These are phyloP conservation scores for Sturmia bella DNA, from an alignment of 2,888 invertebrate genomes.

Conservation along the genomic window DNA sequence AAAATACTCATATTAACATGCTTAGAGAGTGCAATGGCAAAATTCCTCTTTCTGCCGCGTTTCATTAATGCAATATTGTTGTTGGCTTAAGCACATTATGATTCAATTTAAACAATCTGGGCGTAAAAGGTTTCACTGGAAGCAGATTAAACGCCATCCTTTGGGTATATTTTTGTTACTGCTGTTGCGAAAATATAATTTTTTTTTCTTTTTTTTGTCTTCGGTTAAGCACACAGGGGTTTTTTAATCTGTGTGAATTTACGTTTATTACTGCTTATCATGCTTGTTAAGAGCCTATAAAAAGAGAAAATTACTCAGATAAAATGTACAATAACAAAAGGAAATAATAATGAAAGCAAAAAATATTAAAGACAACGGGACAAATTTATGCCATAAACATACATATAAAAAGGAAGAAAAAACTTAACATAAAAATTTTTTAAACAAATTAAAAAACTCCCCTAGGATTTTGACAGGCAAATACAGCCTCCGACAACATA, in stretches of 20 bases:
- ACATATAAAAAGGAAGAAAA: conserved; percentile 32
- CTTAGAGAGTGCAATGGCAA: conserved; percentile 8
- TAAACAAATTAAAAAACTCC: conserved; percentile 66
- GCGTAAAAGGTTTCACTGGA: conserved; percentile 43
- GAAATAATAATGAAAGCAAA: conserved; percentile 15
- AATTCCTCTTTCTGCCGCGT: not conserved
- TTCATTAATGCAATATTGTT: conserved; percentile 49
- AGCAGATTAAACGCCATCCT: conserved; percentile 64
- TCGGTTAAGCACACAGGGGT: conserved; percentile 19
- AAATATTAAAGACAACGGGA: conserved; percentile 48
- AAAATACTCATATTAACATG: conserved; percentile 41
- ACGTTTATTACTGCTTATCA: conserved; percentile 70
- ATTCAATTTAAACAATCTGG: conserved; percentile 63
- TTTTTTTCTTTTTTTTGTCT: not conserved
- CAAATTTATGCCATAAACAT: conserved; percentile 58
- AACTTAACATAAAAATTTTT: conserved; percentile 56
- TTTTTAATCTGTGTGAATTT: conserved; percentile 68
- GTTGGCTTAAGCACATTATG: conserved; percentile 60
- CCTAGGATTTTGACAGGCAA: conserved; percentile 62
- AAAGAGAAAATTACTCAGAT: conserved; percentile 42
- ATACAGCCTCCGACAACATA: conserved; percentile 8
- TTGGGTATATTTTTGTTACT: conserved; percentile 48
- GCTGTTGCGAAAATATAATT: conserved; percentile 26
- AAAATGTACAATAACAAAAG: not conserved
- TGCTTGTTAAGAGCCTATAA: conserved; percentile 67